A percentile compares a stretch with the other conserved stretches of the same genome.
phyloP scores from a whole-genome alignment of 2,888 invertebrate genomes.

The Catocala sponsa region DNA sequence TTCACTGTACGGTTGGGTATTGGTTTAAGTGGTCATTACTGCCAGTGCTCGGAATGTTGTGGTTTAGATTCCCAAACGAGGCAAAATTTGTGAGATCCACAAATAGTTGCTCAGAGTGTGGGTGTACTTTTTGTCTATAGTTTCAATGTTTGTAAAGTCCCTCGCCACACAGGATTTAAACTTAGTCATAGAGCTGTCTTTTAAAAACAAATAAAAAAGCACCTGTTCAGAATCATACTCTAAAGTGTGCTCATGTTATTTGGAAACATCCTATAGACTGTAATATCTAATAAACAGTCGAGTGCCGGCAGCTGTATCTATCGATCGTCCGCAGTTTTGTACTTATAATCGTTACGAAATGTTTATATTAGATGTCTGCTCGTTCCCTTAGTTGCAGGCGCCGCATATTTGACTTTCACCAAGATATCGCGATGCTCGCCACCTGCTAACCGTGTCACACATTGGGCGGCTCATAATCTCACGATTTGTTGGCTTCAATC shows the following conservation, averaged over 20 bases:
- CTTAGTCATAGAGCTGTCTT: too few species aligned
- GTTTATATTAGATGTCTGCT: constrained; percentile 67
- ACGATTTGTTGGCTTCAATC: constrained; percentile 44
- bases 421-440: constrained; percentile 58
- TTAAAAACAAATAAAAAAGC: too few species aligned
- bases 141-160: too few species aligned
- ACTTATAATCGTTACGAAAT: constrained; percentile 76
- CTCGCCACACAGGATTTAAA: too few species aligned
- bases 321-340: constrained; percentile 64
- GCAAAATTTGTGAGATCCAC: too few species aligned
- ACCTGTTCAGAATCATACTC: too few species aligned
- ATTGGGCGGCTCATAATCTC: constrained; percentile 60
- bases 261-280: constrained; percentile 44
- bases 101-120: too few species aligned
- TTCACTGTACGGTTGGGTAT: too few species aligned
- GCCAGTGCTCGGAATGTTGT: too few species aligned
- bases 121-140: too few species aligned
- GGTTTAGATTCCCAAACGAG: too few species aligned
- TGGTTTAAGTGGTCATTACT: too few species aligned
- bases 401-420: constrained; percentile 81
- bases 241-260: neutral
- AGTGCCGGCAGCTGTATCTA: constrained; percentile 59
- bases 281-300: constrained; percentile 62
- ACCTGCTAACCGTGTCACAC: constrained; percentile 69
- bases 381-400: constrained; percentile 59